These are phyloP conservation scores for Fistularia tabacaria DNA, from an alignment of 2,797 vertebrate genomes.

Conservation along the genomic window DNA sequence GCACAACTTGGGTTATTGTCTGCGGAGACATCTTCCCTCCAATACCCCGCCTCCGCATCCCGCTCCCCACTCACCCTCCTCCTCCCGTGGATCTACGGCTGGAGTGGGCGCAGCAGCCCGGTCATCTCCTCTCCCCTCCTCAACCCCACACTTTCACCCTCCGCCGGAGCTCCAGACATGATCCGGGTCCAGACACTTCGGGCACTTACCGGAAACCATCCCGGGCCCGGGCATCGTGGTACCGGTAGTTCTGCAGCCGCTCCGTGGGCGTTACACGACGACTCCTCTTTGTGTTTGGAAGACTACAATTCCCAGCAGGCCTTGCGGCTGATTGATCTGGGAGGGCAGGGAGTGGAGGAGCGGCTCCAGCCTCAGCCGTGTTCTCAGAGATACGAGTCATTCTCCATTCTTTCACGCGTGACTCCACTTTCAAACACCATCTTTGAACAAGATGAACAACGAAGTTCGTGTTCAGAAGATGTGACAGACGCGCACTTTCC, in stretches of 20 bases:
- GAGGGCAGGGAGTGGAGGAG: slow-evolving; percentile 7
- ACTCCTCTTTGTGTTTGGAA: slow-evolving; percentile 23
- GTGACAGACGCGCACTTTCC: no score
- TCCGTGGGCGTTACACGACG: slow-evolving; percentile 16
- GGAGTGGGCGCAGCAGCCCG: slow-evolving; percentile 44
- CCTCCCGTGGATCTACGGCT: slow-evolving; percentile 31
- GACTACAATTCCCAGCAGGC: slow-evolving; percentile 72
- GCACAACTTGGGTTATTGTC: slow-evolving; percentile 61
- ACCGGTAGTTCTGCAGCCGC: slow-evolving; percentile 66
- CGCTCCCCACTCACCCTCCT: slow-evolving; percentile 35
- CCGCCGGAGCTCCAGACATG: slow-evolving; percentile 33
- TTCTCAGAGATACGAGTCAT: not conserved
- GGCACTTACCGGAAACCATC: slow-evolving; percentile 69
- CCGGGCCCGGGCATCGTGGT: slow-evolving; percentile 59
- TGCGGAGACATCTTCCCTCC: slow-evolving; percentile 22
- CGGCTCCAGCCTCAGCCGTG: slow-evolving; percentile 18
- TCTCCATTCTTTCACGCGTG: no score
- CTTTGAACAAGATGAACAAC: no score
- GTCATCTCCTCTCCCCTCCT: slow-evolving; percentile 48
- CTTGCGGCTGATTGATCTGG: slow-evolving; percentile 39
- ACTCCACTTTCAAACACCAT: no score
- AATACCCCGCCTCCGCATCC: slow-evolving; percentile 23
- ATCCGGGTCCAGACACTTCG: slow-evolving; percentile 69
- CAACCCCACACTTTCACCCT: slow-evolving; percentile 47
- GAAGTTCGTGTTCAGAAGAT: no score